Base-by-base conservation (phyloP, 2,113 vertebrate genomes). In the Eonycteris spelaea region DNA sequence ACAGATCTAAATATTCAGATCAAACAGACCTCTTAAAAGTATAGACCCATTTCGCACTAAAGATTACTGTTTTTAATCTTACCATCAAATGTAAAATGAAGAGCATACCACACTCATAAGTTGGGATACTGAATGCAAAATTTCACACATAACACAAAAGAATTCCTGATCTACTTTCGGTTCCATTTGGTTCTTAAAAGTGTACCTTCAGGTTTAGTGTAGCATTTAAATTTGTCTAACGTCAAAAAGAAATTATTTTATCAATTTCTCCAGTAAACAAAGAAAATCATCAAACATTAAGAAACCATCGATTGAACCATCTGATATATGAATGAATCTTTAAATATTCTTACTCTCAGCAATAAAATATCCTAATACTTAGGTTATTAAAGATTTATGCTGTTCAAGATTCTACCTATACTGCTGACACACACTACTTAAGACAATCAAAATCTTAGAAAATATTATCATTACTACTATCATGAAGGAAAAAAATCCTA, bases 31-130 rank as follows among this genome's bases (percentile, higher is more conserved):
- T 78, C 78, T 77, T 89, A 68, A 89, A 53, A 53, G 53, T 78
- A 57, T 61, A 22, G 4, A 53, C 67, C 38, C 12, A 92, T 40
- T 92, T 83, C n/a, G 65, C 21, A 77, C 3, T 89, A 30, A 88
- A 70, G 22, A 82, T 45, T 38, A 86, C 3, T 68, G 38, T 67
- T 61, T 89, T 88, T 59, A 89, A 45, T 77, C 70, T 89, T 68
- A 43, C 51, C 43, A 95, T 33, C 74, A 86, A 91, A 86, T 30
- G 22, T 95, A 80, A 91, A 91, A 86, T 33, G 21, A 83, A 92
- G 12, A 89, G 8, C 16, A 68, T 43, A 65, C 9, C 51, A 45
- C 18, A 88, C 40, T 88, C 24, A 83, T 38, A 82, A 91, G 30
- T 7, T 87, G 43, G 30, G n/a, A 75, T 18, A n/a, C 2, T 70